These are phyloP conservation scores for Lepidochitona cinerea DNA, from an alignment of 2,888 invertebrate species.

Conservation along the genomic window DNA sequence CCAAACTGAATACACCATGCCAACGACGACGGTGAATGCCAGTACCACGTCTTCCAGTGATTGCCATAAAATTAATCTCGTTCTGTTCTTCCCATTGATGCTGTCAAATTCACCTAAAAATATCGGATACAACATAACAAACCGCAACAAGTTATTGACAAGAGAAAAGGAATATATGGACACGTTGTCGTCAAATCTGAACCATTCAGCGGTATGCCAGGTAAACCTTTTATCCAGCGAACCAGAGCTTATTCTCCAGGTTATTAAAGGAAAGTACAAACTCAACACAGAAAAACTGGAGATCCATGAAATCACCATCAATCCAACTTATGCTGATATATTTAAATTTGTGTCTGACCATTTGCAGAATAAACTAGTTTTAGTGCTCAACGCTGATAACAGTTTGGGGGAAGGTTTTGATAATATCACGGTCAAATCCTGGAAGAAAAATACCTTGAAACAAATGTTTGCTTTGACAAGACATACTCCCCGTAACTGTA, in stretches of 20 bases:
- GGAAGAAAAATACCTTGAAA: background rate
- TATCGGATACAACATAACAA: background rate
- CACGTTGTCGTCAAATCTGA: background rate
- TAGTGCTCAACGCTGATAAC: background rate
- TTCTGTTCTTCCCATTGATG: background rate
- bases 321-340: background rate
- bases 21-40: too few relatives aligned
- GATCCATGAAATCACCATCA: background rate
- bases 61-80: too few relatives aligned
- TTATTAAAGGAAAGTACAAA: background rate
- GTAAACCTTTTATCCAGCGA: background rate
- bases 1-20: too few relatives aligned
- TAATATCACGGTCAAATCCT: background rate
- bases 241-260: background rate
- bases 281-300: background rate
- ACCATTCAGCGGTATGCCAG: background rate
- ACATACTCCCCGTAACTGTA: background rate
- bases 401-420: background rate
- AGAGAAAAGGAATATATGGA: background rate
- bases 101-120: background rate
- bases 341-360: background rate
- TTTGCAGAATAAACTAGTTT: background rate
- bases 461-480: background rate
- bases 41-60: too few relatives aligned
- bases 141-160: background rate